Conservation (phyloP, 2,888 invertebrate genomes). For the Ophion ellenae region DNA sequence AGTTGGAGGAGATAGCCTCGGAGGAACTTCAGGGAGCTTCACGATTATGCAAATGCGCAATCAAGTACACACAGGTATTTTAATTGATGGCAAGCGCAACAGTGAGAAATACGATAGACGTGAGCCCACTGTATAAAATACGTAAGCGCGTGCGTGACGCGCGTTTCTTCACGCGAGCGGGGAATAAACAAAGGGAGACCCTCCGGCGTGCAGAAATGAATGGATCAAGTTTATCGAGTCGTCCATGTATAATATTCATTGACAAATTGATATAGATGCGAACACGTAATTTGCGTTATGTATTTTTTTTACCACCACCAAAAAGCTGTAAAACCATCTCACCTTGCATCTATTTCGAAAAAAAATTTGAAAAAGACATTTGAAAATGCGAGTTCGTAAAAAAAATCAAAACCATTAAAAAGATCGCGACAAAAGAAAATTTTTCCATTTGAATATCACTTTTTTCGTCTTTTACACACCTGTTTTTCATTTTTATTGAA, state of each 20-base stretch:
- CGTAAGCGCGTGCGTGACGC: constrained; percentile 61
- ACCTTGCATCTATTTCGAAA: too few species aligned
- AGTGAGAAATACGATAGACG: constrained; percentile 63
- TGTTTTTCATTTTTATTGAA: too few species aligned
- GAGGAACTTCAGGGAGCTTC: constrained; percentile 36
- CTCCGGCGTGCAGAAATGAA: constrained; percentile 3
- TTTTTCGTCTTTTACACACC: too few species aligned
- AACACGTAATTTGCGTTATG: background rate
- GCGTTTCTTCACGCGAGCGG: constrained; percentile 26
- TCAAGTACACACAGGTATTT: constrained; percentile 65
- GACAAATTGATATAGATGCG: constrained; percentile 5
- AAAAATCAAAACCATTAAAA: too few species aligned
- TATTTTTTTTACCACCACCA: too few species aligned
- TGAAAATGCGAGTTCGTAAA: too few species aligned
- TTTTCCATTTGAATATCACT: too few species aligned
- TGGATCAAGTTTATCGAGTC: background rate
- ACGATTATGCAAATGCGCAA: constrained; percentile 67
- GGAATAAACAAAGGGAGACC: constrained; percentile 4
- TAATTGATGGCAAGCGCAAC: constrained; percentile 64
- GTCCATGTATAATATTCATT: background rate
- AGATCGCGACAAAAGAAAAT: too few species aligned
- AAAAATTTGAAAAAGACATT: too few species aligned
- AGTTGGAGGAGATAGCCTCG: background rate
- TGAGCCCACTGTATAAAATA: constrained; percentile 16
- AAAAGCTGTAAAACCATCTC: too few species aligned